These are phyloP conservation scores for Sinelater perroti DNA, from an alignment of 2,888 invertebrate species.

Conservation along the genomic window DNA sequence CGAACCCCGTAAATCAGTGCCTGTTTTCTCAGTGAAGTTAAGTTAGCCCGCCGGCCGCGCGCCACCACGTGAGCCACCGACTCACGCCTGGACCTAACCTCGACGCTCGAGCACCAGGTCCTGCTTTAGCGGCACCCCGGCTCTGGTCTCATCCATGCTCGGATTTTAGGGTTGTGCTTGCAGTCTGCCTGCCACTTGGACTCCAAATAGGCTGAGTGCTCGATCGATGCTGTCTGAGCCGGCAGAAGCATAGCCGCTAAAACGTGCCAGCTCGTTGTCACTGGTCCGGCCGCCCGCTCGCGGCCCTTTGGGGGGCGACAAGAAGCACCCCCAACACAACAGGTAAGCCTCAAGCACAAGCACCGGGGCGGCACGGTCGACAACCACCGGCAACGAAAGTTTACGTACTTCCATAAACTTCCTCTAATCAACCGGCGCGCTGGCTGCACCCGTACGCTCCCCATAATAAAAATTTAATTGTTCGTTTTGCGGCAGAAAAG, in stretches of 20 bases:
- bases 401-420: conserved; percentile 4
- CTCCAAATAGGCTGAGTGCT: conserved; percentile 47
- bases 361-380: background rate
- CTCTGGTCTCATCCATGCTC: conserved; percentile 29
- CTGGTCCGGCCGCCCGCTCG: conserved; percentile 47
- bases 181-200: conserved; percentile 45
- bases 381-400: background rate
- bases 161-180: conserved; percentile 38
- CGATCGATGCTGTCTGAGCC: conserved; percentile 57
- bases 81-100: conserved; percentile 23
- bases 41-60: conserved; percentile 31
- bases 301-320: conserved; percentile 44
- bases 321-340: conserved; percentile 48
- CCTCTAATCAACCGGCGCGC: background rate
- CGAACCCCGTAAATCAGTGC: conserved; percentile 41
- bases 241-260: conserved; percentile 50
- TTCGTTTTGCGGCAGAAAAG: conserved; percentile 2
- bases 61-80: conserved; percentile 30
- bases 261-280: conserved; percentile 51
- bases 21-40: conserved; percentile 39
- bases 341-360: conserved; percentile 49
- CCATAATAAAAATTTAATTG: conserved; percentile 15
- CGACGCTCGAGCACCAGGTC: conserved; percentile 15
- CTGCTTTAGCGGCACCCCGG: conserved; percentile 28
- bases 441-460: background rate